phyloP scores from a whole-genome alignment of 2,113 vertebrate genomes.

The Cyprinodon brontotheroides region DNA sequence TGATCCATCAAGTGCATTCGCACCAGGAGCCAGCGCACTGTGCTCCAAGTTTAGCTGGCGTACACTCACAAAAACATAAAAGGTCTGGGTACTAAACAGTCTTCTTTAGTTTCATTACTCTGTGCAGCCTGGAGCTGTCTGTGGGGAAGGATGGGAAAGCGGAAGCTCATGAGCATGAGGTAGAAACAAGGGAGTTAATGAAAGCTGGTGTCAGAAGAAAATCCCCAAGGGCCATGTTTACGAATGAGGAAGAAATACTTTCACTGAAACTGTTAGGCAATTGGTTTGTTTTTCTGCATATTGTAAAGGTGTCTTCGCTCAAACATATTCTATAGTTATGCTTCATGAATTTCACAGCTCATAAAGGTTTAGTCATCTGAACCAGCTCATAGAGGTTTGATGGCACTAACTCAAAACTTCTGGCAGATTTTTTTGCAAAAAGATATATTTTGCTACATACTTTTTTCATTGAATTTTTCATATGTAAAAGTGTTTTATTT shows the following conservation, averaged over 20 bases:
- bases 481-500: not conserved
- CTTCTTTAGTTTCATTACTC: slow-evolving; percentile 20
- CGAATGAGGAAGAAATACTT: slow-evolving; percentile 5
- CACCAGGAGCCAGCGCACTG: slow-evolving; percentile 37
- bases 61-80: slow-evolving; percentile 51
- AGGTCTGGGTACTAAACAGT: slow-evolving; percentile 35
- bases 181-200: slow-evolving; percentile 24
- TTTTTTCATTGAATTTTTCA: not conserved
- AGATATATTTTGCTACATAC: not conserved
- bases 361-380: not conserved
- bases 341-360: not conserved
- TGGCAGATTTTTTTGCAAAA: not conserved
- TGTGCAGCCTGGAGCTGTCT: slow-evolving; percentile 58
- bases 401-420: not conserved
- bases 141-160: slow-evolving; percentile 21
- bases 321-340: not conserved
- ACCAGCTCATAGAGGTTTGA: not conserved
- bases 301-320: slow-evolving; percentile 3
- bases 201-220: slow-evolving; percentile 20
- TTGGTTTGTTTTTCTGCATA: slow-evolving; percentile 14
- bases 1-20: slow-evolving; percentile 58
- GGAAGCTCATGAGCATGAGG: slow-evolving; percentile 51
- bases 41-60: slow-evolving; percentile 55
- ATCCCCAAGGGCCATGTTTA: slow-evolving; percentile 25
- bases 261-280: not conserved